phyloP scores from a whole-genome alignment of 2,888 invertebrate species.

The Drosophila prostipennis region DNA sequence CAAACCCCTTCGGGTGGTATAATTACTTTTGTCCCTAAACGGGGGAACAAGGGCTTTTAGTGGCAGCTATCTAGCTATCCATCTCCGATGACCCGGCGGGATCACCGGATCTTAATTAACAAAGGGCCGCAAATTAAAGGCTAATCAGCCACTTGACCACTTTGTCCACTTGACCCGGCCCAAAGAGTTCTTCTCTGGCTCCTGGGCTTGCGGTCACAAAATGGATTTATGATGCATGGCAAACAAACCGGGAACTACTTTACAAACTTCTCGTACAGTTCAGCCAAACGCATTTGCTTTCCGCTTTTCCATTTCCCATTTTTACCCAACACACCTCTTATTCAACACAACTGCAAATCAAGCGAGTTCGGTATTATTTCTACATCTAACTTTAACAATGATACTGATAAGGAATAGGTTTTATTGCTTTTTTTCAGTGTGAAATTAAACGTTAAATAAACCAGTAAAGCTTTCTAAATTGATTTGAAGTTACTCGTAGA shows the following conservation, averaged over 20 bases:
- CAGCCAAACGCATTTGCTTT: constrained; percentile 5
- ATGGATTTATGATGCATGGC: constrained; percentile 44
- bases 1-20: constrained; percentile 49
- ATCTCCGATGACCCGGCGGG: constrained; percentile 22
- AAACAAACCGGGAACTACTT: constrained; percentile 37
- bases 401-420: too few species aligned
- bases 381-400: constrained; percentile 43
- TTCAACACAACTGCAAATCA: constrained; percentile 43
- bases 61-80: constrained; percentile 17
- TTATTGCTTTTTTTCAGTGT: too few species aligned
- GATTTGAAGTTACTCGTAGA: too few species aligned
- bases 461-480: too few species aligned
- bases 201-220: constrained; percentile 27
- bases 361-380: constrained; percentile 32
- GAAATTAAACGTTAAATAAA: too few species aligned
- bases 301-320: constrained; percentile 9
- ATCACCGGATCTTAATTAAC: constrained; percentile 70
- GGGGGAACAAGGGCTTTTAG: constrained; percentile 35
- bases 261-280: constrained; percentile 41
- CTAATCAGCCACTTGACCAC: constrained; percentile 76
- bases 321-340: constrained; percentile 13
- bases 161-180: constrained; percentile 49
- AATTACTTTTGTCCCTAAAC: constrained; percentile 67
- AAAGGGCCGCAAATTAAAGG: constrained; percentile 73
- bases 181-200: constrained; percentile 21